A percentile compares a stretch with the other conserved stretches of the same genome.
Conservation (phyloP, 2,113 vertebrate genomes). For the Rhadina sibilatrix region DNA sequence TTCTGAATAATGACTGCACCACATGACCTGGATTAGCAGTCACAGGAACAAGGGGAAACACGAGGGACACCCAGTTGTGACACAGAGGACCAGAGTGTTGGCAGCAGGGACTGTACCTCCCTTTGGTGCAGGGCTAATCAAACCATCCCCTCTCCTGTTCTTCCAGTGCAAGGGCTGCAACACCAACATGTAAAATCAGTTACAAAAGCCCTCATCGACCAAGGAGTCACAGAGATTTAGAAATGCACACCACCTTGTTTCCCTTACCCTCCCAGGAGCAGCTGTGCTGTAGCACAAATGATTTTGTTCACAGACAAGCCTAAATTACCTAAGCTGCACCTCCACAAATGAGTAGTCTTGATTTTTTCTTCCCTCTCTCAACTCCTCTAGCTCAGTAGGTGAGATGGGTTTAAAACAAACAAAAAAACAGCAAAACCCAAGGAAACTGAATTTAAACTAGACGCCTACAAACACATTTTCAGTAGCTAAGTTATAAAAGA, state of each 20-base stretch:
- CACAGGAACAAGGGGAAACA: not conserved
- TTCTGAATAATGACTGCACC: not conserved
- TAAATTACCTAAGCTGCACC: not conserved
- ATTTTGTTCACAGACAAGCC: not conserved
- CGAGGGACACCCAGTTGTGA: not conserved
- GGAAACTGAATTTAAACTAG: slow-evolving; percentile 9
- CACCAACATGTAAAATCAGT: not conserved
- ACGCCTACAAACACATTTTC: slow-evolving; percentile 38
- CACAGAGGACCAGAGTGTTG: not conserved
- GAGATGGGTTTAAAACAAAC: slow-evolving; percentile 31
- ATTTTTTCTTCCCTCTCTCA: not conserved
- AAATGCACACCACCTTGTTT: not conserved
- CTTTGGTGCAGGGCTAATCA: not conserved
- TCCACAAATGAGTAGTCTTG: not conserved
- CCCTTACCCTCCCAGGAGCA: not conserved
- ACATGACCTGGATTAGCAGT: not conserved
- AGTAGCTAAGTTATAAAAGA: slow-evolving; percentile 25
- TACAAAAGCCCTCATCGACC: not conserved
- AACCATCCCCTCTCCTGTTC: not conserved
- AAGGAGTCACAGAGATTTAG: not conserved
- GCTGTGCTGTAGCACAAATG: not conserved
- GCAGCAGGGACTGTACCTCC: not conserved
- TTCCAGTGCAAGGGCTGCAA: not conserved
- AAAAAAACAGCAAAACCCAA: not conserved
- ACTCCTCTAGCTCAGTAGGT: not conserved